phyloP scores from a whole-genome alignment of 2,797 vertebrate species.

The Alectoris magna region DNA sequence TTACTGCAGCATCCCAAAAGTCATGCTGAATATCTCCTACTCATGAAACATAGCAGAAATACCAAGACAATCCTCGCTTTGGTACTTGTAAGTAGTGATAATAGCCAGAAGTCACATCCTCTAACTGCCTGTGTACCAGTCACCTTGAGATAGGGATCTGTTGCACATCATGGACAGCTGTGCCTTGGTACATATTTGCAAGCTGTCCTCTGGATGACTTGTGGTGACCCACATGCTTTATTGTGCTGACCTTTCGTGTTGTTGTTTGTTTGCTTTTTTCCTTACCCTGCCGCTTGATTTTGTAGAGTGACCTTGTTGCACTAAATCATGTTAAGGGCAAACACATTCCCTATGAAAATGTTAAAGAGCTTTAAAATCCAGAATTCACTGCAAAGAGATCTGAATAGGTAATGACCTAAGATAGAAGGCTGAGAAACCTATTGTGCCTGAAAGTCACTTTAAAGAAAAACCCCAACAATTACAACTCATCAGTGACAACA shows the following conservation, averaged over 20 bases:
- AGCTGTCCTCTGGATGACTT: not conserved
- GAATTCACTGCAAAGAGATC: not conserved
- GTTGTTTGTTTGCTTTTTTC: not conserved
- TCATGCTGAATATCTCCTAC: not conserved
- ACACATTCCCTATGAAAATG: not conserved
- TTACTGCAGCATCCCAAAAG: not conserved
- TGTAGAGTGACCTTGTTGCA: not conserved
- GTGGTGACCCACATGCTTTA: fast-evolving
- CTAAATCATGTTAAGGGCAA: not conserved
- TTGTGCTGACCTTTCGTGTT: not conserved
- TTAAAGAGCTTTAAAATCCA: not conserved
- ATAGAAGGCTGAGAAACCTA: not conserved
- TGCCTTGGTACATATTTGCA: not conserved
- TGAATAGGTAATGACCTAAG: not conserved
- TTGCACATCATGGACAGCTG: not conserved
- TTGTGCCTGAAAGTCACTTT: not conserved
- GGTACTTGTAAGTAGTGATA: not conserved
- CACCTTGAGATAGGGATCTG: not conserved
- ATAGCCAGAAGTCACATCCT: not conserved
- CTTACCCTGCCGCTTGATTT: not conserved
- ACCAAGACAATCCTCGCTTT: not conserved
- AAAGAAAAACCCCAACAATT: not conserved
- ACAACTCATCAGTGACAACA: not conserved
- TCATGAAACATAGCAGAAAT: not conserved
- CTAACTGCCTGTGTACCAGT: not conserved